Evolutionary conservation across 2,888 invertebrate species (phyloP), one percentile per base, ranked within the genome.

Genomic region (Drosophila heteroneura): DNA sequence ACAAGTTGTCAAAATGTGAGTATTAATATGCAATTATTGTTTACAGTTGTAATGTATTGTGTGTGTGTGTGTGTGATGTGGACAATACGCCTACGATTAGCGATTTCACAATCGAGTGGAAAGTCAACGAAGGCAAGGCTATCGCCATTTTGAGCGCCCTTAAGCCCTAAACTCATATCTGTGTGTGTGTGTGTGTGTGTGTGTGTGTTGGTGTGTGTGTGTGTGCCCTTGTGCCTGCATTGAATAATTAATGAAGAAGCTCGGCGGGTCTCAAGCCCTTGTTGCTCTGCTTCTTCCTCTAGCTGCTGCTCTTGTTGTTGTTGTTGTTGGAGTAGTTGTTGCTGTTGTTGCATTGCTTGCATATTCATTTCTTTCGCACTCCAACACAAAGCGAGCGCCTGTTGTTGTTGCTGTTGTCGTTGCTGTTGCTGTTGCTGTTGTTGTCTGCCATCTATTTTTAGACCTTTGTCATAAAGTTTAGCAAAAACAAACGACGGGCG

Each of bases 381-480:
- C 56, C 52, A 58, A 63, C 28, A 60, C 56, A 74, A 59, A 68
- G 67, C 49, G 37, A 16, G 51, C 68, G 53, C 53, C 37, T 61
- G 51, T 65, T 35, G 19, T 26, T 19, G 12, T 57, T 77, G 60
- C 60, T 64, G 53, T 62, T 68, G 64, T 49, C 54, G 32, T 51
- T 71, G 64, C 35, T 68, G 57, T 58, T 65, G 57, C 53, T 19
- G 12, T 57, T 77, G 60, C 60, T 64, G 53, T 62, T 68, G 64
- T 49, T 57, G 32, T 51, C 65, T 71, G 67, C 59, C 52, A 53
- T 70, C 83, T 85, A 90, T 85, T 88, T 85, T 88, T 85, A 85
- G 86, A 75, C 63, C 79, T 81, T 88, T 88, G 85, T 88, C 85
- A 90, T 88, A 83, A 90, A 88, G 83, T 88, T 85, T 90, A 88